Evolutionary conservation across 2,113 vertebrate species (phyloP), one percentile per base, ranked within the genome.

Genomic region (Ageneiosus marmoratus): DNA sequence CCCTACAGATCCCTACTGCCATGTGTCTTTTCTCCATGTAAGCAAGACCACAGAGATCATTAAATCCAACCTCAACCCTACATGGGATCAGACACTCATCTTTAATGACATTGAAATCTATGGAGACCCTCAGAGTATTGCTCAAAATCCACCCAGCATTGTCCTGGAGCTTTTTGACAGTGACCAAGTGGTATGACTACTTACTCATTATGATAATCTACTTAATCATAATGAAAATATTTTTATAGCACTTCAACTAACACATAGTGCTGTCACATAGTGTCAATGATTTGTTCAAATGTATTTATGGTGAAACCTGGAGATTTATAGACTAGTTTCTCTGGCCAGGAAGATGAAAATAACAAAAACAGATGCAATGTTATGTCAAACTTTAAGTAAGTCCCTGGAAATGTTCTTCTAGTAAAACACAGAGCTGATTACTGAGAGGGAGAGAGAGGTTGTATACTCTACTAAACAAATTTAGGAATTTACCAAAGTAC

Each of bases 21-120:
- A 98, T 32, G 94, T 99, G 89, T 99, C 96, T 82, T 99, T 99
- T 90, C 94, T 99, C 41, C 95, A 99, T 88, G 91, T 96, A 90
- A 99, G 97, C 87, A 97, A 99, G 92, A 99, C 97, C 84, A 99
- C 98, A 2, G 96, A 99, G 87, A 93, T 95, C 48, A 95, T 97
- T 84, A 94, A 92, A 84, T 88, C 95, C 75, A 97, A 96, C 51
- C 90, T 99, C 80, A 99, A 99, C 86, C 98, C 98, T 85, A 97
- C 94, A 0, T 99, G 97, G 97, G 97, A 99, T 91, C 97, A 99
- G 93, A 98, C 96, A 1, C 95, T 99, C 58, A 97, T 99, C 90
- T 98, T 99, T 90, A 95, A 98, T 87, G 94, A 98, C 91, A 89
- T 99, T 84, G 96, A 98, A 89, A 98, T 98, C 89, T 96, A 95